phyloP scores from a whole-genome alignment of 2,113 vertebrate species.

The Vulpes vulpes region DNA sequence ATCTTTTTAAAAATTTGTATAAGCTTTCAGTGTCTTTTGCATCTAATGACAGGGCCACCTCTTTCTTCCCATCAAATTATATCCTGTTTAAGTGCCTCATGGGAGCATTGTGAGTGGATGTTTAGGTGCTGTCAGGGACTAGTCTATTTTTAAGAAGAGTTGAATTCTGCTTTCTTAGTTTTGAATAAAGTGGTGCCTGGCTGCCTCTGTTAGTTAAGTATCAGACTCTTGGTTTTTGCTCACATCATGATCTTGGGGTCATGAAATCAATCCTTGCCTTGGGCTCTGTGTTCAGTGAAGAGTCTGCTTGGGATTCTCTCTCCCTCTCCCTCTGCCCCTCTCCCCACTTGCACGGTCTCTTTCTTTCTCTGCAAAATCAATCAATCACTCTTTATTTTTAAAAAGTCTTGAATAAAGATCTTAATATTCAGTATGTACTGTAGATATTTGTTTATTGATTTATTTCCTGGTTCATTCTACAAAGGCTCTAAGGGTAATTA shows the following conservation, averaged over 20 bases:
- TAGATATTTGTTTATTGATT: neutral
- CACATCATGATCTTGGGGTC: neutral
- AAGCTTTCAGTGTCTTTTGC: neutral
- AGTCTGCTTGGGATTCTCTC: neutral
- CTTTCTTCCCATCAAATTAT: neutral
- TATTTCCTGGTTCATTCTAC: neutral
- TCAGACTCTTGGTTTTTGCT: neutral
- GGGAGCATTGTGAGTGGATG: neutral
- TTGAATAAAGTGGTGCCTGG: neutral
- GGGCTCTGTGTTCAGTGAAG: neutral
- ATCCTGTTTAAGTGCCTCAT: neutral
- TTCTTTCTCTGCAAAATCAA: neutral
- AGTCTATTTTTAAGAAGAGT: neutral
- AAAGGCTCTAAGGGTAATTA: constrained; percentile 27
- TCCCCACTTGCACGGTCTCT: neutral
- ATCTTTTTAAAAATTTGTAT: constrained; percentile 14
- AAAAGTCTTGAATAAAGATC: neutral
- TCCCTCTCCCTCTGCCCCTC: neutral
- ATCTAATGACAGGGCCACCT: neutral
- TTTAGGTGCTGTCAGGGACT: neutral
- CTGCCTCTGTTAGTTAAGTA: neutral
- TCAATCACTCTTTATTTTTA: neutral
- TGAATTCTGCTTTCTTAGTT: neutral
- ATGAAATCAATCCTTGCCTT: neutral
- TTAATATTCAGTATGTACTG: neutral